phyloP scores from a whole-genome alignment of 2,888 invertebrate genomes.

The Philaethria dido region DNA sequence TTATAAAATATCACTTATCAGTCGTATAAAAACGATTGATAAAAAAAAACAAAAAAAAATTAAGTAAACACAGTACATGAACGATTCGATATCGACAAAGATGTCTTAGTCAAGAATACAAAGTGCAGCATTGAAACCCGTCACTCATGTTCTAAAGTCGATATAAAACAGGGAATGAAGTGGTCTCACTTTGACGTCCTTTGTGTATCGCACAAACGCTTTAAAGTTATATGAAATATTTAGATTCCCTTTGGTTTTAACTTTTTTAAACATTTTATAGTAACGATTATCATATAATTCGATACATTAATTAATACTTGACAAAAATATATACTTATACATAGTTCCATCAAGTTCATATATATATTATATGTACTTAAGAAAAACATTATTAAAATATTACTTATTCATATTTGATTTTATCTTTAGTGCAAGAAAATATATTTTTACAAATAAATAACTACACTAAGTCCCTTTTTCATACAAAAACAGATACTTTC shows the following conservation, averaged over 20 bases:
- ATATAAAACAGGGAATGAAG: conserved; percentile 11
- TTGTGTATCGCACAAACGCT: background rate
- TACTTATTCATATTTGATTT: no score
- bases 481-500: background rate
- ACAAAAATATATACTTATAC: no score
- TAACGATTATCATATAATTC: background rate
- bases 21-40: no score
- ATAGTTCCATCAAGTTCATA: no score
- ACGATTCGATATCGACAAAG: background rate
- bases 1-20: no score
- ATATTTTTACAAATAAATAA: no score
- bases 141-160: conserved; percentile 5
- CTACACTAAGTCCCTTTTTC: no score
- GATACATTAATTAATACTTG: background rate
- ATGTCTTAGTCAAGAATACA: background rate
- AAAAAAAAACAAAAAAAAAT: background rate
- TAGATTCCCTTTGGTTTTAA: background rate
- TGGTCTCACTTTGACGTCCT: conserved; percentile 15
- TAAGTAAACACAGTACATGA: background rate
- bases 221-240: conserved; percentile 9
- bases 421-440: no score
- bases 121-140: conserved; percentile 2
- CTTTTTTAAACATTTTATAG: background rate
- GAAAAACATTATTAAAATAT: no score
- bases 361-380: no score